phyloP scores from a whole-genome alignment of 2,888 invertebrate genomes.

The Gasteruption jaculator region DNA sequence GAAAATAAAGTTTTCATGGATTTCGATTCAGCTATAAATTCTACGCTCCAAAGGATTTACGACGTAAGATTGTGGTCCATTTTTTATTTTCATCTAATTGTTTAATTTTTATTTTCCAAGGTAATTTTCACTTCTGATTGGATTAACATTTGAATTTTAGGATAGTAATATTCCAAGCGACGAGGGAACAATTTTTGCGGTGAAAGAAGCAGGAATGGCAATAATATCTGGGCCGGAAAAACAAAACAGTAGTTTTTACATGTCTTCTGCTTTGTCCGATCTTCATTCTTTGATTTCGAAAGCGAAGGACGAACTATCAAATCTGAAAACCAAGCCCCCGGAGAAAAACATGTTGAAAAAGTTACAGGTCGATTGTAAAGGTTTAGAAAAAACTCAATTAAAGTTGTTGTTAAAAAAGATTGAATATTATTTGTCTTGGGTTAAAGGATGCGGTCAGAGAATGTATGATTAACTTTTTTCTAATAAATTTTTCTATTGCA shows the following conservation, averaged over 20 bases:
- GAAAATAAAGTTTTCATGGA: constrained; percentile 63
- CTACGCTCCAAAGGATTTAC: constrained; percentile 60
- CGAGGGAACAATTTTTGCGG: constrained; percentile 55
- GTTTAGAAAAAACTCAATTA: constrained; percentile 55
- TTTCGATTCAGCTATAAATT: constrained; percentile 60
- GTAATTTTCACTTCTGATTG: not conserved
- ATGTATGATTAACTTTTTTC: too few relatives aligned
- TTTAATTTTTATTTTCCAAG: constrained; percentile 2
- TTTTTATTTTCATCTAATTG: not conserved
- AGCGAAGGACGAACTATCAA: constrained; percentile 45
- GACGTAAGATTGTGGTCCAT: constrained; percentile 53
- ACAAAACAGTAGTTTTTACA: constrained; percentile 56
- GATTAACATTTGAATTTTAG: constrained; percentile 47
- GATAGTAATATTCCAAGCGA: constrained; percentile 58
- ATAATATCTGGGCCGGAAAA: constrained; percentile 62
- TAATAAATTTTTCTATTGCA: too few relatives aligned
- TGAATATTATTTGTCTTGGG: constrained; percentile 68
- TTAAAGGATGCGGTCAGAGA: constrained; percentile 50
- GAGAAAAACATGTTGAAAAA: constrained; percentile 57
- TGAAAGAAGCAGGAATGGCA: constrained; percentile 60
- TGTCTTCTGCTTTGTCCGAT: constrained; percentile 67
- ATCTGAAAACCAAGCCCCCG: constrained; percentile 27
- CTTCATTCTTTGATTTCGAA: constrained; percentile 55
- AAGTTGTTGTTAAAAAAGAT: constrained; percentile 63
- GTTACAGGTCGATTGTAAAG: constrained; percentile 52